These are phyloP conservation scores for Anas platyrhynchos DNA, from an alignment of 2,113 vertebrate species.

Conservation along the genomic window DNA sequence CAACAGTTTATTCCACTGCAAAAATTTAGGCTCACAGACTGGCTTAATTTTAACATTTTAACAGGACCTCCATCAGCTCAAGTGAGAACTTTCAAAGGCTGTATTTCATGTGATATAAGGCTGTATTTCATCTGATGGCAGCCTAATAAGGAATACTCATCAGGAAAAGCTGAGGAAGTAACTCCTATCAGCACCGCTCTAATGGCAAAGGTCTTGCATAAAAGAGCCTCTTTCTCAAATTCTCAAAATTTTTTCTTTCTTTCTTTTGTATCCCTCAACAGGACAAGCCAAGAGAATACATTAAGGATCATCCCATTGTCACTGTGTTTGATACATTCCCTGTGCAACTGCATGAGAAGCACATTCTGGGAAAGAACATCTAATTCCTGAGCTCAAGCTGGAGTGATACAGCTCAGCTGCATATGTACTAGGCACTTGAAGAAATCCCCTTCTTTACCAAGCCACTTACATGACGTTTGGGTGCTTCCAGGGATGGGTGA, in stretches of 20 bases:
- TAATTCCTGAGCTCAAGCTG: neutral
- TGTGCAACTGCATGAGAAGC: neutral
- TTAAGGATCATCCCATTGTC: neutral
- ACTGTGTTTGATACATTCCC: neutral
- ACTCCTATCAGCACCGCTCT: neutral
- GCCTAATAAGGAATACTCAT: neutral
- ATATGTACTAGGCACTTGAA: accelerated
- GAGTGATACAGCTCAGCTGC: neutral
- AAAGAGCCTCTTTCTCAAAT: neutral
- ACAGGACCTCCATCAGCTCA: neutral
- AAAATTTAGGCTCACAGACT: neutral
- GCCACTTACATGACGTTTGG: accelerated
- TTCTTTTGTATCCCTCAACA: neutral
- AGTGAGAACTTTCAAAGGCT: neutral
- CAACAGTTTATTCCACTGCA: neutral
- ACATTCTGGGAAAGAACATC: neutral
- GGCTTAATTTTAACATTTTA: neutral
- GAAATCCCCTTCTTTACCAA: neutral
- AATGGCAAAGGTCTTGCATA: neutral
- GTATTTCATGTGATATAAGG: neutral
- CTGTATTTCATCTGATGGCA: neutral
- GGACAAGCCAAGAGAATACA: neutral
- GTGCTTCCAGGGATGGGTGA: neutral
- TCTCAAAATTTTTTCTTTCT: neutral
- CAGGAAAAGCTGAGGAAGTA: neutral